Base-by-base conservation (phyloP, 2,888 invertebrate species). In the Notocelia uddmanniana region DNA sequence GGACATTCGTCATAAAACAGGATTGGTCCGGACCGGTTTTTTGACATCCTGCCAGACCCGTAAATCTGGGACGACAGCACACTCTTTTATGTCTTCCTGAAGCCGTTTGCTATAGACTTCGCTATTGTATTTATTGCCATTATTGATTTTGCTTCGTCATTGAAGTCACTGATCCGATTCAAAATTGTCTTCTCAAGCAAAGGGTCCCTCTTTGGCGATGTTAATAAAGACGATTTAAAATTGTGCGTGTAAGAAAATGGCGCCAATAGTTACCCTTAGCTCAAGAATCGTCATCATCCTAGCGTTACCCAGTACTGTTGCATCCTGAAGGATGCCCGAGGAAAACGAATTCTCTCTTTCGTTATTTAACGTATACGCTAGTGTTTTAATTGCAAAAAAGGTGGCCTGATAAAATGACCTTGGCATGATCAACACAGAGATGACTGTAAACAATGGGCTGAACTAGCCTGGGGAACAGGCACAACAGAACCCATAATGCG, bases 381-480 rank as follows among this genome's bases (percentile, higher is more conserved):
- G n/a, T n/a, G n/a, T n/a, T n/a, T n/a, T n/a, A 64, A 64, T 9
- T 37, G 52, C 18, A 64, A 64, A 64, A 62, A 54, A 64, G 37
- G 21, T 5, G 37, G 54, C 13, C 19, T 64, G 21, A 37, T 31
- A 18, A 54, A 54, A 52, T 8, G 37, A 34, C 50, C 50, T 18
- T n/a, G n/a, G n/a, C 50, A 63, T 23, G 50, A 63, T 13, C 50
- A 63, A 34, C 50, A 63, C 11, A 50, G 34, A 63, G 34, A 63
- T 18, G 21, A 63, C 26, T 26, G 26, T 26, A 63, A 31, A 63
- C 23, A 50, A 8, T 45, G 60, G 26, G 15, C 41, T 10, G 19
- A 31, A 50, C 19, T 50, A 50, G 50, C 21, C 0, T 9, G 50
- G 9, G 50, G 50, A 18, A 3, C 48, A 5, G 48, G 18, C n/a